These are phyloP conservation scores for Girardinus metallicus DNA, from an alignment of 2,797 vertebrate species.

Conservation along the genomic window DNA sequence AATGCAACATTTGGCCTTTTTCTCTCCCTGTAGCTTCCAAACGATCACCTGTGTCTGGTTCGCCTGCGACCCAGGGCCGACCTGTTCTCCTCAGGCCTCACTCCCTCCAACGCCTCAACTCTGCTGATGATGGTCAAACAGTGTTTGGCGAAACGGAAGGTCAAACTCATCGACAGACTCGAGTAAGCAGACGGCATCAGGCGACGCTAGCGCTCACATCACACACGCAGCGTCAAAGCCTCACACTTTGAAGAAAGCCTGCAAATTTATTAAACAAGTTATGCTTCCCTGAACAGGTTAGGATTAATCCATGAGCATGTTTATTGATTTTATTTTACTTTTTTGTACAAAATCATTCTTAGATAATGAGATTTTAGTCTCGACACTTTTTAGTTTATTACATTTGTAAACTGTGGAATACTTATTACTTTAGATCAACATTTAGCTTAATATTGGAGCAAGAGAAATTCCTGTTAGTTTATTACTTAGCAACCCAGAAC, in stretches of 20 bases:
- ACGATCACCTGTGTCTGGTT: conserved; percentile 88
- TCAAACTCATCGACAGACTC: conserved; percentile 83
- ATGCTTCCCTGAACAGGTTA: no score
- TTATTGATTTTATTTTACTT: no score
- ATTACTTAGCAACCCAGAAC: no score
- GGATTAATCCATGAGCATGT: no score
- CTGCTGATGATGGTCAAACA: conserved; percentile 93
- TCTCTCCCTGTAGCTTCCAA: conserved; percentile 60
- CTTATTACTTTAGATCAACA: no score
- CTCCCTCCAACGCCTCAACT: conserved; percentile 79
- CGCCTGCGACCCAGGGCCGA: conserved; percentile 85
- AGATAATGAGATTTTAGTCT: no score
- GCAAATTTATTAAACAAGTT: background rate
- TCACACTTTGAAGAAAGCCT: background rate
- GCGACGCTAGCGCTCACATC: background rate
- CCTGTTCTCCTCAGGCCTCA: conserved; percentile 87
- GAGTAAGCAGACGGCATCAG: conserved; percentile 81
- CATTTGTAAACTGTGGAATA: no score
- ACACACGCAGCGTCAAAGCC: conserved; percentile 1
- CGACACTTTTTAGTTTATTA: no score
- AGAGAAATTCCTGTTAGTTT: no score
- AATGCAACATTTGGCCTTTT: background rate
- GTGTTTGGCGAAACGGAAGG: conserved; percentile 85
- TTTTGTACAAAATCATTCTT: no score
- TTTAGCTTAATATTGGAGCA: no score